A percentile compares a stretch with the other conserved stretches of the same genome.
Evolutionary conservation across 2,113 vertebrate species (phyloP).

Genomic region (Erythrocercus mccallii): DNA sequence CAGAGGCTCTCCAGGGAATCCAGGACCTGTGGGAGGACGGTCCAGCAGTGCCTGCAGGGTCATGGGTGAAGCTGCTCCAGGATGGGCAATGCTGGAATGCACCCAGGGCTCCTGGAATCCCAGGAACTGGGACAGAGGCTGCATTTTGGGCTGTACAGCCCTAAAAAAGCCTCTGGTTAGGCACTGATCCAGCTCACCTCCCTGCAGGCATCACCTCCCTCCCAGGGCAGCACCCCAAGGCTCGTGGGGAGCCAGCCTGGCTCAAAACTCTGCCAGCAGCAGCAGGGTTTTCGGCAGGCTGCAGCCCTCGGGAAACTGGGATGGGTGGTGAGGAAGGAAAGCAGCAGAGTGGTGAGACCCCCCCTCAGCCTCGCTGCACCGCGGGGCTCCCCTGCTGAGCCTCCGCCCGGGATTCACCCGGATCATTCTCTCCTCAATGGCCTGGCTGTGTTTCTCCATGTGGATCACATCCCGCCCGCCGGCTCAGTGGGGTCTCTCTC

Average conservation of each 20-base stretch:
- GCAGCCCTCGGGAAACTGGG: neutral
- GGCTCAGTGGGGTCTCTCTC: neutral
- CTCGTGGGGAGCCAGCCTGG: neutral
- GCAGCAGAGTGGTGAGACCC: neutral
- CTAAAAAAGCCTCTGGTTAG: neutral
- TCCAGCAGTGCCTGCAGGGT: neutral
- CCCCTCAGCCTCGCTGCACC: neutral
- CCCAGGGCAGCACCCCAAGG: neutral
- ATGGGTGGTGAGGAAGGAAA: neutral
- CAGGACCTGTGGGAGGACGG: neutral
- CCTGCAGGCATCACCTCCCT: neutral
- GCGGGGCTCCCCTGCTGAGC: too few relatives aligned
- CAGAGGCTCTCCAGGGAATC: neutral
- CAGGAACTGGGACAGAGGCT: neutral
- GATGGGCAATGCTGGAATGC: neutral
- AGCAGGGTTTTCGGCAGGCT: neutral
- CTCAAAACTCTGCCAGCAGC: neutral
- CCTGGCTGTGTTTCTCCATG: neutral
- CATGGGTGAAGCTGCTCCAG: neutral
- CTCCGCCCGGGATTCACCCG: too few relatives aligned
- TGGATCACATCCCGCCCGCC: neutral
- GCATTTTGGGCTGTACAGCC: neutral
- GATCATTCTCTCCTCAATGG: neutral
- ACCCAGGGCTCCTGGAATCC: neutral
- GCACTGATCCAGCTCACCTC: neutral